Evolutionary conservation across 2,113 vertebrate genomes (phyloP), one percentile per base, ranked within the genome.

Genomic region (Synodontis membranacea): DNA sequence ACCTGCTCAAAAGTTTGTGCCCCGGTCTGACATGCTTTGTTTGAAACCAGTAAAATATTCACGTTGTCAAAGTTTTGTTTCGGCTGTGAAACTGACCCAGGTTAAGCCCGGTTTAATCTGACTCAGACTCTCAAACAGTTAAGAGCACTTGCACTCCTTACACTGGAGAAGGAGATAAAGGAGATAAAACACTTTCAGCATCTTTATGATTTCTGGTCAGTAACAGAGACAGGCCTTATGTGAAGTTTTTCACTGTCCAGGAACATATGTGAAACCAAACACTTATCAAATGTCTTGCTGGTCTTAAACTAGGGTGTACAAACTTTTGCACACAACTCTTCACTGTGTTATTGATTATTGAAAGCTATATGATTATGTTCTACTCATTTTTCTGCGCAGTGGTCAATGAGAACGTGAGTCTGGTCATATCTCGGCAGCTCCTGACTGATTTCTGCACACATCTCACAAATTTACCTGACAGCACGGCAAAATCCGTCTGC

Each of bases 371-470:
- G 4, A 9, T 14, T 39, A 3, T 11, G 74, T 37, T 42, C 17
- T 28, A 0, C 0, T 50, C 25, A 46, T 19, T 66, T 9, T n/a
- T 23, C 11, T 58, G 17, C 28, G 42, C 91, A 99, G 97, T 99
- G 98, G 97, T 99, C 78, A 99, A 99, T 21, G 98, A 99, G 92
- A 99, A 99, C 25, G 98, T 99, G 89, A 99, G 98, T 87, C 95
- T 99, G 28, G 98, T 99, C 89, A 99, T 99, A 91, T 99, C 98
- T 7, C 96, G 98, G 84, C 98, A 99, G 89, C 94, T 99, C 83
- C 96, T 99, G 82, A 98, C 97, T 37, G 98, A 99, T 86, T 99
- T 99, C 92, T 99, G 98, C 91, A 96, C 97, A 1, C 98, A 99
- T 87, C 96, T 99, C 76, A 96, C 97, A 56, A 98, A 92, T 88